phyloP scores from a whole-genome alignment of 2,888 invertebrate genomes.

The Troilus luridus region DNA sequence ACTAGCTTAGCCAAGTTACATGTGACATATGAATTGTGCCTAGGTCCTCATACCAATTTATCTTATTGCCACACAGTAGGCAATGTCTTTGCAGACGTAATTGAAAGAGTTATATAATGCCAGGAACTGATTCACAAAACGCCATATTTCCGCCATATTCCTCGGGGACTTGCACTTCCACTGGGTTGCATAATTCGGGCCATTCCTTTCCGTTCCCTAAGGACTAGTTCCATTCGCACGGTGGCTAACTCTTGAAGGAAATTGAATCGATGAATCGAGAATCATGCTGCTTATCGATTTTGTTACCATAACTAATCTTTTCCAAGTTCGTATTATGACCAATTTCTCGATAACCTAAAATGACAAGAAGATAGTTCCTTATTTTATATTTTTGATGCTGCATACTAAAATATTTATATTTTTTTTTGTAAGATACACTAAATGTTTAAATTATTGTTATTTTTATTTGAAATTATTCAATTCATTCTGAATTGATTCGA shows the following conservation, averaged over 20 bases:
- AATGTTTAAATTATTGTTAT: too few species aligned
- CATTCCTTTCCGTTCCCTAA: background rate
- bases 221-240: slow-evolving; percentile 9
- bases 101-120: background rate
- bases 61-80: background rate
- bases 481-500: too few species aligned
- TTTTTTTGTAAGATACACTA: too few species aligned
- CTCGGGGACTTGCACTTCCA: background rate
- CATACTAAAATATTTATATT: too few species aligned
- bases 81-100: background rate
- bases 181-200: background rate
- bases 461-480: too few species aligned
- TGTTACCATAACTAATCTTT: background rate
- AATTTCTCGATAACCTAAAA: too few species aligned
- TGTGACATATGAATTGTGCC: background rate
- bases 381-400: background rate
- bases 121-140: background rate
- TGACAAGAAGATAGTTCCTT: background rate
- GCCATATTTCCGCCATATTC: slow-evolving; percentile 15
- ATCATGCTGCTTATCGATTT: background rate
- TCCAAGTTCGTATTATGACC: background rate
- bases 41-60: background rate
- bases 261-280: background rate
- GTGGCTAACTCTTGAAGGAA: background rate
- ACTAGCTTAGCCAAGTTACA: background rate